These are phyloP conservation scores for Pseudorhombus dupliciocellatus DNA, from an alignment of 2,113 vertebrate genomes.

Conservation along the genomic window DNA sequence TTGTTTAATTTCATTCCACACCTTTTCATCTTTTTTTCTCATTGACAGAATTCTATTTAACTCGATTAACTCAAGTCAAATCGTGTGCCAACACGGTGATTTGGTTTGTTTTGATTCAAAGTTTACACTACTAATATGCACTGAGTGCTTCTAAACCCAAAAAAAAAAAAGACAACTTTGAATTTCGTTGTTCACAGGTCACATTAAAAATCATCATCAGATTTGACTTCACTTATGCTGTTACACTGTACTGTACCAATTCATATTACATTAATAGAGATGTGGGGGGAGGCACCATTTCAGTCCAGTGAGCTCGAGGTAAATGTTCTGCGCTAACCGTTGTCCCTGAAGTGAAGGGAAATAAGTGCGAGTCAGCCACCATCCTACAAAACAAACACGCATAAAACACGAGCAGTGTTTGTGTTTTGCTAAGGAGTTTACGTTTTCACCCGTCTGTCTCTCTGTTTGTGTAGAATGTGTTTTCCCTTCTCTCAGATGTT, in stretches of 20 bases:
- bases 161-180: not conserved
- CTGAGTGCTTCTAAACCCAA: slow-evolving; percentile 7
- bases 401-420: not conserved
- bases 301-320: not conserved
- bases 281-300: not conserved
- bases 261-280: not conserved
- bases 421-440: too few species aligned
- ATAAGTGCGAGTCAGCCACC: not conserved
- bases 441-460: too few species aligned
- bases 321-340: not conserved
- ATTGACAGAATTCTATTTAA: not conserved
- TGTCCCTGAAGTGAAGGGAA: not conserved
- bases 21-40: slow-evolving; percentile 1
- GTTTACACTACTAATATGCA: not conserved
- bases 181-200: not conserved
- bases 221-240: not conserved
- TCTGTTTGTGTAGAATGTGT: too few species aligned
- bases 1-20: not conserved
- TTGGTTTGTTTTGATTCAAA: not conserved
- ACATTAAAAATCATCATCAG: too few species aligned
- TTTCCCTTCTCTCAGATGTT: too few species aligned
- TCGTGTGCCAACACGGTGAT: not conserved
- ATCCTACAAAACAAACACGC: not conserved
- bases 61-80: not conserved
- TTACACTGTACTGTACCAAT: not conserved